phyloP scores from a whole-genome alignment of 2,113 vertebrate genomes.

The Ovibos moschatus region DNA sequence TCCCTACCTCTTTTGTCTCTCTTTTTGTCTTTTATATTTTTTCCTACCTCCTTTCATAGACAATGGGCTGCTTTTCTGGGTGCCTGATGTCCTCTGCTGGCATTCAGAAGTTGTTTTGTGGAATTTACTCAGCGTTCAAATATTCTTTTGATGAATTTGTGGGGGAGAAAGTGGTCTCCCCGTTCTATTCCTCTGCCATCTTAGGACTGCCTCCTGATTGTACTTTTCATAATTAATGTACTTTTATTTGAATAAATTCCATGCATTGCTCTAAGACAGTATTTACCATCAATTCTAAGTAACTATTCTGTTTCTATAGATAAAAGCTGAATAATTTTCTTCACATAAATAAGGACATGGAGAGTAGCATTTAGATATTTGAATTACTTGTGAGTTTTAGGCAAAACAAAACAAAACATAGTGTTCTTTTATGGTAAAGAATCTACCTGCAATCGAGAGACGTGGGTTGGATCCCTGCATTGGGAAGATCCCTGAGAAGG shows the following conservation, averaged over 20 bases:
- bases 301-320: background rate
- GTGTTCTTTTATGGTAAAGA: background rate
- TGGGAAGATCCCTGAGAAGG: background rate
- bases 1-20: no score
- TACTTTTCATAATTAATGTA: background rate
- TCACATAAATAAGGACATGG: background rate
- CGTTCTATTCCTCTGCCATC: accelerated
- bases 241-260: background rate
- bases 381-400: background rate
- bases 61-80: no score
- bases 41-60: no score
- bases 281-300: background rate
- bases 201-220: background rate
- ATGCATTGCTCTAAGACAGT: background rate
- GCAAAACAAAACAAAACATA: background rate
- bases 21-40: no score
- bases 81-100: no score
- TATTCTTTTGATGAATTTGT: no score
- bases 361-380: background rate
- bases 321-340: background rate
- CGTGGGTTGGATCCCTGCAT: accelerated
- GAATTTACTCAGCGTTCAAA: no score
- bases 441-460: background rate
- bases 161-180: no score
- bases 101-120: no score